phyloP scores from a whole-genome alignment of 2,888 invertebrate genomes.

The Lepeophtheirus nordmannii region DNA sequence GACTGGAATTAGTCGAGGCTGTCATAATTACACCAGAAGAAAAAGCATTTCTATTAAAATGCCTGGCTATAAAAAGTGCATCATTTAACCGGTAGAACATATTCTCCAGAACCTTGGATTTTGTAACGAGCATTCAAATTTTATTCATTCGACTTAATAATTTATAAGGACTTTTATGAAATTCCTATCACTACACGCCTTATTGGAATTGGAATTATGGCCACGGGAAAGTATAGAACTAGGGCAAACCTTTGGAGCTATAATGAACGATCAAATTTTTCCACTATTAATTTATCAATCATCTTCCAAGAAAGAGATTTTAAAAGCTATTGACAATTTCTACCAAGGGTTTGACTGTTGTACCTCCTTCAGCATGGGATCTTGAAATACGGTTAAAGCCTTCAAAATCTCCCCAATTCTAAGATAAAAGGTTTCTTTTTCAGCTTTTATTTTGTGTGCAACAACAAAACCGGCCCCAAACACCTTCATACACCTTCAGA shows the following conservation, averaged over 20 bases:
- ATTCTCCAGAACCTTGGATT: slow-evolving; percentile 42
- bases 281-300: slow-evolving; percentile 29
- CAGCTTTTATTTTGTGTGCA: too few relatives aligned
- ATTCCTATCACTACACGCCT: slow-evolving; percentile 41
- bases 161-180: slow-evolving; percentile 42
- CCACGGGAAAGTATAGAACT: slow-evolving; percentile 30
- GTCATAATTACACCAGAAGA: too few relatives aligned
- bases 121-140: slow-evolving; percentile 39
- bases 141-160: slow-evolving; percentile 40
- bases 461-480: too few relatives aligned
- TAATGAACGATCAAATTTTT: slow-evolving; percentile 26
- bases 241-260: slow-evolving; percentile 9
- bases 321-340: slow-evolving; percentile 30
- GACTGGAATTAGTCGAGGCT: too few relatives aligned
- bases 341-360: slow-evolving; percentile 29
- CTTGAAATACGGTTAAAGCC: slow-evolving; percentile 27
- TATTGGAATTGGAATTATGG: slow-evolving; percentile 38
- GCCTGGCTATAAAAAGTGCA: too few relatives aligned
- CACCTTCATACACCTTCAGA: too few relatives aligned
- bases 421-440: slow-evolving; percentile 4
- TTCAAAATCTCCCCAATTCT: slow-evolving; percentile 2
- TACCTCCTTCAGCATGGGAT: slow-evolving; percentile 29
- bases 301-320: slow-evolving; percentile 29
- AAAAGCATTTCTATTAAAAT: too few relatives aligned
- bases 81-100: too few relatives aligned